A percentile compares a stretch with the other conserved stretches of the same genome.
These are phyloP conservation scores for Crypturellus tataupa DNA, from an alignment of 2,797 vertebrate genomes.

Conservation along the genomic window DNA sequence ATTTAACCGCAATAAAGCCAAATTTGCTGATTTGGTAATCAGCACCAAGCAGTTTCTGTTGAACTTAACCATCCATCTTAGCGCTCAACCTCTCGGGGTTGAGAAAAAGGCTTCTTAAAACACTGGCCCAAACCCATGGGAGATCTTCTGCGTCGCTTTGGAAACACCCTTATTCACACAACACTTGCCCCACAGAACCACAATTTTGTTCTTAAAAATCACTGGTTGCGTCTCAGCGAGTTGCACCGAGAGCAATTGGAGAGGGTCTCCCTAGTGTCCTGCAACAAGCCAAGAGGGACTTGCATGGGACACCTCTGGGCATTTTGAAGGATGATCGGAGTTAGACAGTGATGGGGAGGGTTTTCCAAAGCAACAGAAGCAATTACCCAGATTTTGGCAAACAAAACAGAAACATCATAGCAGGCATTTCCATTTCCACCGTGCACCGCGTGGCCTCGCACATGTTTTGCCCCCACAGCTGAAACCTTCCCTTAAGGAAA, in stretches of 20 bases:
- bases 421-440: constrained; percentile 21
- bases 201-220: not conserved
- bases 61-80: not conserved
- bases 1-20: not conserved
- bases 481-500: constrained; percentile 53
- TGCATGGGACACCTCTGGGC: not conserved
- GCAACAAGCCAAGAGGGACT: not conserved
- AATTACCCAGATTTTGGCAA: constrained; percentile 15
- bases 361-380: constrained; percentile 23
- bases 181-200: not conserved
- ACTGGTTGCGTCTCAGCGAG: not conserved
- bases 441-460: not conserved
- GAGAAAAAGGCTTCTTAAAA: not conserved
- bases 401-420: constrained; percentile 20
- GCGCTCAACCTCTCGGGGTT: not conserved
- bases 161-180: not conserved
- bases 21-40: not conserved
- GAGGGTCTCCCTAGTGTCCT: not conserved
- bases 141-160: not conserved
- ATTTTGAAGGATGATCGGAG: not conserved
- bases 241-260: not conserved
- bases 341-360: not conserved
- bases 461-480: constrained; percentile 26
- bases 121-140: not conserved
- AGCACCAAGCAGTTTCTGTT: not conserved